A percentile compares a stretch with the other conserved stretches of the same genome.
phyloP scores from a whole-genome alignment of 2,888 invertebrate genomes.

The Polydrusus pterygomalis region DNA sequence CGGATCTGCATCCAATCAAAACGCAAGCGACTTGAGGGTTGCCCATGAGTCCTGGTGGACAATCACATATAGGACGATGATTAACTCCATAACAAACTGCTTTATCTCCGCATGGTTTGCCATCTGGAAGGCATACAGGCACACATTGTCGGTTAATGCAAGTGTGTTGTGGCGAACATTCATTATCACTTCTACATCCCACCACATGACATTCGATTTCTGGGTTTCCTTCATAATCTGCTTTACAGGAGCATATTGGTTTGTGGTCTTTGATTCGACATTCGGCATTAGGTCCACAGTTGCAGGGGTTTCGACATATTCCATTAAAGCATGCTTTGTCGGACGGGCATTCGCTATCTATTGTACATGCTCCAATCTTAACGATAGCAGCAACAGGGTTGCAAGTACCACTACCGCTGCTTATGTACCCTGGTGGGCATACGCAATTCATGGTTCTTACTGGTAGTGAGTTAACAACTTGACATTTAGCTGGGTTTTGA shows the following conservation, averaged over 20 bases:
- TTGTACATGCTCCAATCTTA: slow-evolving; percentile 81
- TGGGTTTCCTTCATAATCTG: slow-evolving; percentile 89
- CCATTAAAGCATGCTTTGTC: slow-evolving; percentile 88
- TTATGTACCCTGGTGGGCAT: slow-evolving; percentile 91
- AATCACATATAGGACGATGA: slow-evolving; percentile 89
- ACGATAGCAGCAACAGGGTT: slow-evolving; percentile 79
- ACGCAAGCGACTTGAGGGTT: slow-evolving; percentile 87
- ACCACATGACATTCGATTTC: slow-evolving; percentile 86
- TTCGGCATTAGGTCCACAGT: slow-evolving; percentile 89
- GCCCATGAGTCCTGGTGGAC: slow-evolving; percentile 86
- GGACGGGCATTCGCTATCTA: slow-evolving; percentile 85
- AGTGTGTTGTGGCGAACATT: slow-evolving; percentile 88
- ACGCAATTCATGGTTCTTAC: slow-evolving; percentile 93
- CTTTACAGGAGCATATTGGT: slow-evolving; percentile 89
- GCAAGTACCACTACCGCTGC: slow-evolving; percentile 87
- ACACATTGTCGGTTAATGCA: slow-evolving; percentile 89
- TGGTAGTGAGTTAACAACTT: slow-evolving; percentile 87
- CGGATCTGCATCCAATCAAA: slow-evolving; percentile 86
- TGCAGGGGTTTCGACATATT: slow-evolving; percentile 88
- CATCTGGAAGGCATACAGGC: slow-evolving; percentile 84
- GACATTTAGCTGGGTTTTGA: slow-evolving; percentile 85
- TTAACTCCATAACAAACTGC: slow-evolving; percentile 88
- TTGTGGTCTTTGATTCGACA: slow-evolving; percentile 90
- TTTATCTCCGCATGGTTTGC: slow-evolving; percentile 82
- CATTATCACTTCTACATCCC: slow-evolving; percentile 83